These are phyloP conservation scores for Pluvialis apricaria DNA, from an alignment of 2,113 vertebrate species.

Conservation along the genomic window DNA sequence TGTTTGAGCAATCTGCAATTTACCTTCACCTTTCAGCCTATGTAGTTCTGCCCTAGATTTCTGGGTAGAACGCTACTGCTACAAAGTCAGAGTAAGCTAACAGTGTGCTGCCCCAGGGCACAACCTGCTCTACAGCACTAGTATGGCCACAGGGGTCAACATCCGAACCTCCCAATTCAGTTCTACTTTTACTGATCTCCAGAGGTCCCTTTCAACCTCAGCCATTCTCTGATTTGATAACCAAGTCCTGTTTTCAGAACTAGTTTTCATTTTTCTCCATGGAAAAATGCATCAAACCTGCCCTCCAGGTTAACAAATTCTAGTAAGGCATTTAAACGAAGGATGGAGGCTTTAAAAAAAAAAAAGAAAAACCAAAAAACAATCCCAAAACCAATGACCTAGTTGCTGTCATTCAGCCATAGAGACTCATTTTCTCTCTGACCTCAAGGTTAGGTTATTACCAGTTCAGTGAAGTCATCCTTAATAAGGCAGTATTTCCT, in stretches of 20 bases:
- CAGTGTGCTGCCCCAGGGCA: neutral
- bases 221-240: neutral
- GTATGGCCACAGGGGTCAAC: neutral
- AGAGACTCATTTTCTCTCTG: neutral
- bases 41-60: neutral
- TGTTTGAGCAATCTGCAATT: neutral
- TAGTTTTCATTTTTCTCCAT: neutral
- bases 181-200: neutral
- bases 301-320: neutral
- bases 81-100: neutral
- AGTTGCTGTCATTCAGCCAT: neutral
- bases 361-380: neutral
- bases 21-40: neutral
- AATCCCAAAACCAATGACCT: no score
- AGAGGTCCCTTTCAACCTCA: neutral
- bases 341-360: neutral
- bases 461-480: neutral
- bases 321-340: neutral
- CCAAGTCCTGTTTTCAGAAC: neutral
- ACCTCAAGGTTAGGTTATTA: neutral
- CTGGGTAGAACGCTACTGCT: neutral
- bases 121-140: neutral
- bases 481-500: neutral
- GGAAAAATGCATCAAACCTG: neutral
- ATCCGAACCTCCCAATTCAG: neutral